Base-by-base conservation (phyloP, 2,113 vertebrate genomes). In the Pavo muticus region DNA sequence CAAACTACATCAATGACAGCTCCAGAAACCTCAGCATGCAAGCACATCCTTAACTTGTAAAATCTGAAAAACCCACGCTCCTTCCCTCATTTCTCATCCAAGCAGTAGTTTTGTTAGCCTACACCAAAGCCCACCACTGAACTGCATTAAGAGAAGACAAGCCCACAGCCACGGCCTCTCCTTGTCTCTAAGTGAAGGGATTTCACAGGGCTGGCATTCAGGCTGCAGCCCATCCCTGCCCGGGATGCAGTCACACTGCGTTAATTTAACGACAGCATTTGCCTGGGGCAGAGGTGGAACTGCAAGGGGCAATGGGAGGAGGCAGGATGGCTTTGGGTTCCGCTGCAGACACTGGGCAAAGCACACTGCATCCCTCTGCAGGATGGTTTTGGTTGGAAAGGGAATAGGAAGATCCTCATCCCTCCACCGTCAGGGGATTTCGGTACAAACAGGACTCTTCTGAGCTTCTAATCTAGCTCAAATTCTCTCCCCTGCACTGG, bases 401-500 rank as follows among this genome's bases (percentile, higher is more conserved):
- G 30, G 54, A 64, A 4, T 10, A 8, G 23, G 8, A 42, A 44
- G 10, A 39, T 8, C 50, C 19, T 42, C 65, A 16, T 20, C n/a
- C 59, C 30, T n/a, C 44, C 39, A 39, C 24, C 5, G 8, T 11
- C 47, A 82, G 61, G 3, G 11, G 56, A 50, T 25, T 29, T 69
- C 18, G 6, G 48, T 10, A 85, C 57, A 60, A 94, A 88, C 1
- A 0, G 83, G 86, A 86, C 75, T 20, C 83, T 68, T 59, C 6
- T 4, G 4, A 87, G 86, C 63, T 82, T 77, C 65, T 67, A 64
- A 96, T 74, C 85, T 39, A 61, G 68, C 88, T 76, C 5, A 92
- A 73, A 91, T 90, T 32, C 90, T 72, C 59, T 93, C 69, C 32
- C 42, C 75, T 80, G 19, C 25, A 54, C 70, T 87, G 90, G 67